Evolutionary conservation across 23 tunicate species (phyloP).

Genomic region (Ciona savignyi): DNA sequence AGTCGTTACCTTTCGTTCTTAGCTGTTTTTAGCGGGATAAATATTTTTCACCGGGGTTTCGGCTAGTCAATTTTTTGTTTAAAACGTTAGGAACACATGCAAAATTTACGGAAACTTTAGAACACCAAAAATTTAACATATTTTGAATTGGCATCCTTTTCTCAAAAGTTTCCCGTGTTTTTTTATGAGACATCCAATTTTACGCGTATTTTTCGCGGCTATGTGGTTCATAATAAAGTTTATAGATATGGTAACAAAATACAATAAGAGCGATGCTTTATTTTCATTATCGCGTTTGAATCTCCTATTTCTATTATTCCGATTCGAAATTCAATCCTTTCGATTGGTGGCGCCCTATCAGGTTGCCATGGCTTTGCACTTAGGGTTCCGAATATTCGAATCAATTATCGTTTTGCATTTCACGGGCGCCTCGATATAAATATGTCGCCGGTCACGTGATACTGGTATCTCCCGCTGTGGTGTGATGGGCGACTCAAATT

Average conservation of each 20-base stretch:
- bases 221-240: neutral
- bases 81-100: too few species aligned
- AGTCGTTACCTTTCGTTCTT: too few species aligned
- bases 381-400: neutral
- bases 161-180: neutral
- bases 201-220: neutral
- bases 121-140: neutral
- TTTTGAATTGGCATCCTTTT: neutral
- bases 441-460: neutral
- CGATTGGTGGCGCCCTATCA: neutral
- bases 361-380: neutral
- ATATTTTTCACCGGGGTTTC: too few species aligned
- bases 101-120: neutral
- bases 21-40: too few species aligned
- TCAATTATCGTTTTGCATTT: neutral
- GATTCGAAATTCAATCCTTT: neutral
- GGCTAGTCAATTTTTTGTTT: too few species aligned
- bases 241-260: neutral
- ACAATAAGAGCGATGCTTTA: neutral
- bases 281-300: neutral
- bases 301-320: neutral
- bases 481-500: neutral
- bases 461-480: neutral
- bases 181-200: neutral
- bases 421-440: neutral